Evolutionary conservation across 2,797 vertebrate genomes (phyloP).

Genomic region (Galagoides demidoff): DNA sequence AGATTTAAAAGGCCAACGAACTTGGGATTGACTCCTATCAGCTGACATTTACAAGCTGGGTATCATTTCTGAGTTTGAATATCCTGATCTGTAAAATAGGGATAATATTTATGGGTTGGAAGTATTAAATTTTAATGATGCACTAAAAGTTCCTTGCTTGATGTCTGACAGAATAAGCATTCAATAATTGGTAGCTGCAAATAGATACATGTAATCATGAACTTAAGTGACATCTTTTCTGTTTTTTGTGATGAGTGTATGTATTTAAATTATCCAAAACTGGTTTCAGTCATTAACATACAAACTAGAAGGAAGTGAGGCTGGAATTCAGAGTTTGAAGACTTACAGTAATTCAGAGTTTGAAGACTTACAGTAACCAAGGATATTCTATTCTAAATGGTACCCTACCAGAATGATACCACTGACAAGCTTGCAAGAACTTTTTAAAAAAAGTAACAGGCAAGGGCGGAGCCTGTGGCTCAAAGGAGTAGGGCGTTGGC

Average conservation of each 20-base stretch:
- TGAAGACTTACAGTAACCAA: not conserved
- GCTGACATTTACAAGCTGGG: not conserved
- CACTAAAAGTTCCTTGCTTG: not conserved
- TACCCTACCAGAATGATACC: not conserved
- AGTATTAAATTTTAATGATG: not conserved
- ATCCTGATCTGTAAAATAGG: not conserved
- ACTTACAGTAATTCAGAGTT: not conserved
- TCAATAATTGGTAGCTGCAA: not conserved
- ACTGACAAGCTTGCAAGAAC: not conserved
- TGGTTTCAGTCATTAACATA: not conserved
- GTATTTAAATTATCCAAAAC: slow-evolving; percentile 8
- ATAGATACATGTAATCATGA: not conserved
- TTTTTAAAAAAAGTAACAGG: not conserved
- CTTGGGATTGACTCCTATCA: not conserved
- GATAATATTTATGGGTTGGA: not conserved
- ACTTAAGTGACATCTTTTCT: not conserved
- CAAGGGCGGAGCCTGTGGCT: not conserved
- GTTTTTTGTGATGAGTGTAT: not conserved
- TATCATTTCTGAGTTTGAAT: not conserved
- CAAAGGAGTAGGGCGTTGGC: no score
- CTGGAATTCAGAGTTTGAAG: slow-evolving; percentile 25
- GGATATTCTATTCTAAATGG: not conserved
- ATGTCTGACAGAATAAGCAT: not conserved
- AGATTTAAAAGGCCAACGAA: slow-evolving; percentile 11
- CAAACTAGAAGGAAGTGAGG: not conserved